Conservation (phyloP, 2,113 vertebrate genomes). For the Girardinichthys multiradiatus region DNA sequence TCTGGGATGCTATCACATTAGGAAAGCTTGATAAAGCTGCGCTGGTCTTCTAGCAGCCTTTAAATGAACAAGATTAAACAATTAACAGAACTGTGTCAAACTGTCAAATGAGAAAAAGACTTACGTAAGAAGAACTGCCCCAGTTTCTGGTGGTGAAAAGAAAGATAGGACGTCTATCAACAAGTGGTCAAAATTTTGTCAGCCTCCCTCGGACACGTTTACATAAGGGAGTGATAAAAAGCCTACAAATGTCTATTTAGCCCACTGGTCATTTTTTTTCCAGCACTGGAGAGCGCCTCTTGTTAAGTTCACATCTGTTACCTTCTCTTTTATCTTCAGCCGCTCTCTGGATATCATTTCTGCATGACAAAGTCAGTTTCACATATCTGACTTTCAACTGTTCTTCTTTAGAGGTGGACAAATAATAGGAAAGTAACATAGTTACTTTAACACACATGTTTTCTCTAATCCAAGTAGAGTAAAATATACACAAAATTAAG, state of each 20-base stretch:
- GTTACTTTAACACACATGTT: no score
- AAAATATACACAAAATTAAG: no score
- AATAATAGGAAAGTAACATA: no score
- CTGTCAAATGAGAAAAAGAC: neutral
- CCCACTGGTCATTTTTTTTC: neutral
- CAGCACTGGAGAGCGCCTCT: neutral
- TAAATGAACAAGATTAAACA: slow-evolving; percentile 28
- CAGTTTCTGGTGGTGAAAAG: slow-evolving; percentile 24
- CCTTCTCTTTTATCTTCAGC: neutral
- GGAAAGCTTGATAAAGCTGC: slow-evolving; percentile 27
- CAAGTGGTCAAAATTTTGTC: slow-evolving; percentile 52
- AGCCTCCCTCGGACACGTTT: slow-evolving; percentile 43
- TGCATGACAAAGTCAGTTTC: neutral
- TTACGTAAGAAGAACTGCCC: slow-evolving; percentile 48
- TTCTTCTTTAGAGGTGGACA: no score
- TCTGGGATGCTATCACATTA: slow-evolving; percentile 46
- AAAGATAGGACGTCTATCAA: slow-evolving; percentile 48
- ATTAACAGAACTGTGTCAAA: slow-evolving; percentile 38
- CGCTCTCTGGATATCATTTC: neutral
- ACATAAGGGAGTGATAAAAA: slow-evolving; percentile 35
- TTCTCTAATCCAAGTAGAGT: no score
- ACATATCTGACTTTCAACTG: neutral
- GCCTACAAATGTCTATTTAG: slow-evolving; percentile 15
- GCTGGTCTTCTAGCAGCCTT: slow-evolving; percentile 1
- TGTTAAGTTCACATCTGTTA: neutral